phyloP scores from a whole-genome alignment of 2,888 invertebrate genomes.

The Branchellion lobata region DNA sequence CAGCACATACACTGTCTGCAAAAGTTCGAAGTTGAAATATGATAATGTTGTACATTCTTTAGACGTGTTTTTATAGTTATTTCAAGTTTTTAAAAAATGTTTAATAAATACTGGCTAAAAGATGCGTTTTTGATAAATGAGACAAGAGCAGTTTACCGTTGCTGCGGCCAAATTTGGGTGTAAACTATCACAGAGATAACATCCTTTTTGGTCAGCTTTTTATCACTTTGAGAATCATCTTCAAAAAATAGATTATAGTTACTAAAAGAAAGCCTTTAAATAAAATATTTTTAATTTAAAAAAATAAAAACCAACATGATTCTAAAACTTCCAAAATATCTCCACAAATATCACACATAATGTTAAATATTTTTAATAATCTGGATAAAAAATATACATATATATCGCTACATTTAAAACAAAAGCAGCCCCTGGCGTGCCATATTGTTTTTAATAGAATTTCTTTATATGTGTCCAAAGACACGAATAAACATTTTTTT shows the following conservation, averaged over 20 bases:
- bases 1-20: slow-evolving; percentile 91
- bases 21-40: no score
- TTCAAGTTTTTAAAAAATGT: not conserved
- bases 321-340: slow-evolving; percentile 88
- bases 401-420: slow-evolving; percentile 5
- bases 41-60: slow-evolving; percentile 44
- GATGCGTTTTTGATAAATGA: not conserved
- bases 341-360: slow-evolving; percentile 90
- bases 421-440: not conserved
- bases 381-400: not conserved
- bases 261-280: not conserved
- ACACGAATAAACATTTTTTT: no score
- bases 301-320: slow-evolving; percentile 70
- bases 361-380: slow-evolving; percentile 36
- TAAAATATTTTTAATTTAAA: slow-evolving; percentile 10
- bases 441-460: slow-evolving; percentile 31
- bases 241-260: slow-evolving; percentile 35
- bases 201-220: slow-evolving; percentile 67
- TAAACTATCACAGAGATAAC: slow-evolving; percentile 80
- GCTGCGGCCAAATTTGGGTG: slow-evolving; percentile 80
- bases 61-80: no score
- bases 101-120: not conserved
- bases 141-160: slow-evolving; percentile 66
- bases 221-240: slow-evolving; percentile 56
- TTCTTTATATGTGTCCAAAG: slow-evolving; percentile 15